Conservation (phyloP, 2,888 invertebrate species). For the Hesperia comma region DNA sequence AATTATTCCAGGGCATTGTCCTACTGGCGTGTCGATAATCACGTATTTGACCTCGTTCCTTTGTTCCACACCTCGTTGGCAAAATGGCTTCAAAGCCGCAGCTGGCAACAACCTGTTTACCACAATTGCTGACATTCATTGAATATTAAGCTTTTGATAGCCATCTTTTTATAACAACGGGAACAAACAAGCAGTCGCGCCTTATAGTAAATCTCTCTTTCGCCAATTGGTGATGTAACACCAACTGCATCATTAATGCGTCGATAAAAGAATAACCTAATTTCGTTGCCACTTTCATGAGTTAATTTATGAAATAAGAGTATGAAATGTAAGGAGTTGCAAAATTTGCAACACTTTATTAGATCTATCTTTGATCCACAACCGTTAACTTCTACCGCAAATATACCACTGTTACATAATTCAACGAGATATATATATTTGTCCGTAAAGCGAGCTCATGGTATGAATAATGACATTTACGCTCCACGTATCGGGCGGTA, state of each 20-base stretch:
- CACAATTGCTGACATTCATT: slow-evolving; percentile 4
- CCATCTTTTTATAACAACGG: not conserved
- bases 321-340: not conserved
- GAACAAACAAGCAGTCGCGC: no score
- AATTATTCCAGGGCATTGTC: slow-evolving; percentile 69
- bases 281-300: no score
- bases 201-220: no score
- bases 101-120: slow-evolving; percentile 9
- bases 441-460: slow-evolving; percentile 42
- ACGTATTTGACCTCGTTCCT: slow-evolving; percentile 59
- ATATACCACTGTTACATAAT: slow-evolving; percentile 41
- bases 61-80: slow-evolving; percentile 54
- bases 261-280: no score
- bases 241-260: no score
- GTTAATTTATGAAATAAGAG: not conserved
- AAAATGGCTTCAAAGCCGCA: slow-evolving; percentile 40
- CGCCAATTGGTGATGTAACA: no score
- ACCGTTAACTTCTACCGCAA: slow-evolving; percentile 31
- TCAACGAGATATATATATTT: slow-evolving; percentile 62
- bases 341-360: slow-evolving; percentile 10
- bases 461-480: slow-evolving; percentile 47
- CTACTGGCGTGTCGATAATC: slow-evolving; percentile 61
- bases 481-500: slow-evolving; percentile 39
- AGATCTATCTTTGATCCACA: slow-evolving; percentile 4
- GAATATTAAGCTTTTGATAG: not conserved